phyloP scores from a whole-genome alignment of 2,797 vertebrate genomes.

The Potorous gilbertii region DNA sequence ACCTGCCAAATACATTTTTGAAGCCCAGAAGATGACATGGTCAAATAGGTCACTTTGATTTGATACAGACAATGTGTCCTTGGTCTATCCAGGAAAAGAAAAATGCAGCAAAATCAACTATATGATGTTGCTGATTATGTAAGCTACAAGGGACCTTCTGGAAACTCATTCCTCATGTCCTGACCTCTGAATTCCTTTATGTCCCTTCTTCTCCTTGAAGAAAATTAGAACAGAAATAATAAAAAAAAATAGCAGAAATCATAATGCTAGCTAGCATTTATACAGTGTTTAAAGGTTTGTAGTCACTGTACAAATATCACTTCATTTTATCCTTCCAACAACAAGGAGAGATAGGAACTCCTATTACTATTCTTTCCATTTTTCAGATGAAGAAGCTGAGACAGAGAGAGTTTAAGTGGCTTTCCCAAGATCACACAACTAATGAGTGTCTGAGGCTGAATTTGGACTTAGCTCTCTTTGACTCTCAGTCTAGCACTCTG shows the following conservation, averaged over 20 bases:
- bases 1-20: not conserved
- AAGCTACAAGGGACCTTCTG: not conserved
- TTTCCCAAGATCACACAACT: not conserved
- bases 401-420: not conserved
- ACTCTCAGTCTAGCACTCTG: not conserved
- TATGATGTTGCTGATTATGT: not conserved
- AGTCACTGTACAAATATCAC: not conserved
- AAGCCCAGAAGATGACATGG: not conserved
- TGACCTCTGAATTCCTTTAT: not conserved
- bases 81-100: constrained; percentile 40
- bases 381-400: not conserved
- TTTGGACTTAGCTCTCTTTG: not conserved
- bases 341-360: not conserved
- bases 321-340: not conserved
- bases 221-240: not conserved
- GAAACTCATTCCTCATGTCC: not conserved
- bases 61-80: not conserved
- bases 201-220: not conserved
- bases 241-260: not conserved
- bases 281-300: not conserved
- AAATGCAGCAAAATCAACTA: not conserved
- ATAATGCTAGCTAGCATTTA: not conserved
- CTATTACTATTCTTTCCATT: not conserved
- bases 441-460: not conserved
- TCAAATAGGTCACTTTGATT: constrained; percentile 4